Evolutionary conservation across 1,140 invertebrate species (phyloP), one percentile per base, ranked within the genome.

Genomic region (Atta cephalotes): DNA sequence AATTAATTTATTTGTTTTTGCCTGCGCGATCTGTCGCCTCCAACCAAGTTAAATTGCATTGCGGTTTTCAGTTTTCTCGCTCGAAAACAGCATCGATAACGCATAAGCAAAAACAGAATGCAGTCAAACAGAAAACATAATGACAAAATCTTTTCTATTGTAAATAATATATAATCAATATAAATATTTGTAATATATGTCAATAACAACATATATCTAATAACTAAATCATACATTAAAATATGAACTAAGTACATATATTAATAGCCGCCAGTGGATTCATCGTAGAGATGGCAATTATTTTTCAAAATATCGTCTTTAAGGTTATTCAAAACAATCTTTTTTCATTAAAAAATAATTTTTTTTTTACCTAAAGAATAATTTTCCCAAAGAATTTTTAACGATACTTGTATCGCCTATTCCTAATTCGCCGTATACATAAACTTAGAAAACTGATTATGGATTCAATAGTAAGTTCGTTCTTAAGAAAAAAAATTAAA

Each of bases 31-130:
- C 35, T 62, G 28, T 45, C 71, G 66, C 70, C 62, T 80, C 80
- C 76, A 39, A 86, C 80, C 35, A 91, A 91, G 89, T 90, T 90
- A 90, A 78, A 90, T 90, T 90, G 81, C 89, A 35, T 79, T 88
- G 89, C 78, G 87, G 89, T 90, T 89, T 90, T 70, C 65, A 85
- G 88, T 65, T 90, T 90, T 90, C 86, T 72, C 62, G 60, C 56
- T 51, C 49, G 39, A 10, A 14, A 81, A 76, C 53, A 31, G 51
- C 66, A 90, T 79, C 89, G 89, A 81, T 86, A 88, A 88, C 77
- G 76, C 74, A 60, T 60, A 62, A 63, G 58, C 25, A 62, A 62
- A 49, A 60, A 60, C 31, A 28, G 31, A 18, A 63, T 12, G 39
- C 39, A 35, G 31, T 74, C 18, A 10, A 14, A 84, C 7, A 39